Base-by-base conservation (phyloP, 2,797 vertebrate genomes). In the Oreochromis grahami region DNA sequence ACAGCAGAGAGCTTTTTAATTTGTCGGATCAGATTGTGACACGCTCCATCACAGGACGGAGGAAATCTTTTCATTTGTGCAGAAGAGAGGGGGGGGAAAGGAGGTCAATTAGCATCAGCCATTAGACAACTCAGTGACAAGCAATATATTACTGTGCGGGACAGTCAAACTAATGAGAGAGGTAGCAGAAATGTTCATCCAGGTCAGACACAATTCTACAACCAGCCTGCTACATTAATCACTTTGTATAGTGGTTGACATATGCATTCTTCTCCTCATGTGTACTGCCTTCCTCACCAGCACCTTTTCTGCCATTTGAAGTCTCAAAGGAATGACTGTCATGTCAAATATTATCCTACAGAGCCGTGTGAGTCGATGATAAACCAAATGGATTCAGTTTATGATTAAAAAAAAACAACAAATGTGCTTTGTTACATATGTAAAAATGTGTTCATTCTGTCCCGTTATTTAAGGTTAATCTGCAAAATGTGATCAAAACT, bases 61-160 rank as follows among this genome's bases (percentile, higher is more conserved):
- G 92, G 91, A 92, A 96, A 94, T 95, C 95, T 97, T 96, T 96
- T 97, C 93, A 96, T 96, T 97, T 95, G 94, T 93, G 93, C 86
- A 92, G 94, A 94, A 96, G 92, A 96, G 93, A 95, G 94, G 93
- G 85, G 85, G 88, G 91, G 92, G 94, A 94, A 95, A 95, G 95
- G 92, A 94, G 96, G 96, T 96, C 95, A 97, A 97, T 97, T 97
- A 97, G 96, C 96, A 96, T 96, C 95, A 96, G 92, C 92, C 92
- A 95, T 96, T 96, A 96, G 95, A 96, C 96, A 96, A 94, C 77
- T 88, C 91, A 63, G 89, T 97, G 96, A 97, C 96, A 97, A 95
- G 96, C 93, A 86, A 92, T 95, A 93, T 93, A 95, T 96, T 96
- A 96, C 92, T 48, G 88, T 89, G 88, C 88, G 93, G 95, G 95